Percentiles rank a stretch among this genome's conserved stretches.
phyloP scores from a whole-genome alignment of 2,888 invertebrate genomes.

The Ctenicera cuprea region DNA sequence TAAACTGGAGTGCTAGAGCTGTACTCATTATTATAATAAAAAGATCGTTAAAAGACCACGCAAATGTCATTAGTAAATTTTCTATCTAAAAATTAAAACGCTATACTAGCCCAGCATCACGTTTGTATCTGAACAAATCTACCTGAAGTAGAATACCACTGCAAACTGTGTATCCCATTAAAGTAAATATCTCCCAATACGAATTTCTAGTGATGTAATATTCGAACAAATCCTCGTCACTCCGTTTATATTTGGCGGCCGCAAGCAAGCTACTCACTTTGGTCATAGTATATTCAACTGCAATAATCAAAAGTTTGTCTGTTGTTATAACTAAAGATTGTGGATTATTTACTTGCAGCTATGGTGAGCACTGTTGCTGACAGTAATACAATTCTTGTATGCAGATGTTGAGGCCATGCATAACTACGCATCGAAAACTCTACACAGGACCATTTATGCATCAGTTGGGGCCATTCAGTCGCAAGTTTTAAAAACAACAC shows the following conservation, averaged over 20 bases:
- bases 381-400: slow-evolving; percentile 67
- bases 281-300: slow-evolving; percentile 17
- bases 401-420: slow-evolving; percentile 60
- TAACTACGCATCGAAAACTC: slow-evolving; percentile 66
- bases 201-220: slow-evolving; percentile 33
- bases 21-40: slow-evolving; percentile 67
- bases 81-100: slow-evolving; percentile 60
- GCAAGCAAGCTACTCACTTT: slow-evolving; percentile 60
- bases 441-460: slow-evolving; percentile 69
- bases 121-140: background rate
- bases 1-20: slow-evolving; percentile 65
- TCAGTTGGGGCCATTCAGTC: slow-evolving; percentile 71
- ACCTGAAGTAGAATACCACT: slow-evolving; percentile 55
- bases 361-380: slow-evolving; percentile 66
- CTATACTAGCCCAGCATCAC: background rate
- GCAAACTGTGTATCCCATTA: slow-evolving; percentile 49
- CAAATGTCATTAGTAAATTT: slow-evolving; percentile 61
- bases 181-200: slow-evolving; percentile 51
- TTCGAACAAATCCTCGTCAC: slow-evolving; percentile 33
- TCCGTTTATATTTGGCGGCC: slow-evolving; percentile 8
- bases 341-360: slow-evolving; percentile 65
- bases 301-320: background rate
- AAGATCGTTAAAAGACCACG: slow-evolving; percentile 66
- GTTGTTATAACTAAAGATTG: background rate
- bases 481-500: slow-evolving; percentile 74